A percentile compares a stretch with the other conserved stretches of the same genome.
These are phyloP conservation scores for Peromyscus polionotus DNA, from an alignment of 2,113 vertebrate species.

Conservation along the genomic window DNA sequence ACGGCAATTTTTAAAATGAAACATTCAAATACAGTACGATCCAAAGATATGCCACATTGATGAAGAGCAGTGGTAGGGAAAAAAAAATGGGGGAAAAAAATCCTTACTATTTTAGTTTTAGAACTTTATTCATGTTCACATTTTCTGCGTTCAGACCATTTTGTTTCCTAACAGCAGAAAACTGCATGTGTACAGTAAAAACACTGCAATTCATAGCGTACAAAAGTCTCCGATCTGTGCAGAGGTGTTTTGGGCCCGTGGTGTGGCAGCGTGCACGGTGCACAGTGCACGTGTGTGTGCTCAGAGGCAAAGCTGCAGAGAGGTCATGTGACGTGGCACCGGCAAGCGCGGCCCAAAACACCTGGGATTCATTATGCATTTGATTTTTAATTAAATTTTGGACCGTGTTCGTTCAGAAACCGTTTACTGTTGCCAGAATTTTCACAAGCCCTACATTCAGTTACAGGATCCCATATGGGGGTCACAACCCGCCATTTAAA, in stretches of 20 bases:
- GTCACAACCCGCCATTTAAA: neutral
- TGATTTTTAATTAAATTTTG: conserved; percentile 10
- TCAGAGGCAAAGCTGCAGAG: neutral
- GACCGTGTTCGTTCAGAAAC: neutral
- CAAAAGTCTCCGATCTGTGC: neutral
- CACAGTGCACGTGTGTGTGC: neutral
- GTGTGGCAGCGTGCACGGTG: neutral
- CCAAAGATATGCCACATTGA: neutral
- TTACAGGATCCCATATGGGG: neutral
- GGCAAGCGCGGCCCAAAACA: neutral
- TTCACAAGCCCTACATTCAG: neutral
- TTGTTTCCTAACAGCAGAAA: neutral
- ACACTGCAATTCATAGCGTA: neutral
- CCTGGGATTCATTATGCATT: neutral
- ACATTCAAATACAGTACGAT: neutral
- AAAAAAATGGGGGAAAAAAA: neutral
- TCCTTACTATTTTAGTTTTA: neutral
- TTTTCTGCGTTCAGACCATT: neutral
- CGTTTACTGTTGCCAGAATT: neutral
- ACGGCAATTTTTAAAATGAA: neutral
- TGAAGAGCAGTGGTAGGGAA: neutral
- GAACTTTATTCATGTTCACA: too few relatives aligned
- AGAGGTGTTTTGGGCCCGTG: neutral
- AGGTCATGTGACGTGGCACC: neutral
- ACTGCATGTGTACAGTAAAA: neutral